These are phyloP conservation scores for Chelonus formosanus DNA, from an alignment of 2,888 invertebrate genomes.

Conservation along the genomic window DNA sequence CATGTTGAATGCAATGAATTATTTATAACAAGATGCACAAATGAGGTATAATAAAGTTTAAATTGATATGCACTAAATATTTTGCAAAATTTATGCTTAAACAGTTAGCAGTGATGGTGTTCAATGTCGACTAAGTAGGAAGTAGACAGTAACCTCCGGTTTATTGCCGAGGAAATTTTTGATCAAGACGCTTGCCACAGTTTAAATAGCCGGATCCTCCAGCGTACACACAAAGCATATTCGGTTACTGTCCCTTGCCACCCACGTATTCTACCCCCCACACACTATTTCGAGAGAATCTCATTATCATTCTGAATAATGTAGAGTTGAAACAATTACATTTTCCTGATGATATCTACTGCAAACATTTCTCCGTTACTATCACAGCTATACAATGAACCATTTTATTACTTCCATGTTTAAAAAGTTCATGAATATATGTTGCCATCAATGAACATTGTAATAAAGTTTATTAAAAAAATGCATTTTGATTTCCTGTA, in stretches of 20 bases:
- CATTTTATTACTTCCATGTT: too few species aligned
- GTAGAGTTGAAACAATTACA: slow-evolving; percentile 1
- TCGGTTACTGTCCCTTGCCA: slow-evolving; percentile 37
- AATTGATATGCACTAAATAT: neutral
- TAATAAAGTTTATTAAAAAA: too few species aligned
- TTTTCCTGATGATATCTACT: neutral
- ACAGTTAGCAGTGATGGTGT: slow-evolving; percentile 23
- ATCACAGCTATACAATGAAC: too few species aligned
- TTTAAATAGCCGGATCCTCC: slow-evolving; percentile 45
- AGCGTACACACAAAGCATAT: slow-evolving; percentile 34
- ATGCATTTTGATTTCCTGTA: too few species aligned
- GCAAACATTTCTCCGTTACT: too few species aligned
- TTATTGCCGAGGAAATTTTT: slow-evolving; percentile 54
- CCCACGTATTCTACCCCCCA: slow-evolving; percentile 38
- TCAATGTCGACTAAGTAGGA: slow-evolving; percentile 54
- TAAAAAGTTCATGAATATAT: too few species aligned
- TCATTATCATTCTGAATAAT: slow-evolving; percentile 14
- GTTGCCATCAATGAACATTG: too few species aligned
- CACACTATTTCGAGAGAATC: slow-evolving; percentile 13
- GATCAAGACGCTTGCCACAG: slow-evolving; percentile 52
- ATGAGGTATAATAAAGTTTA: too few species aligned
- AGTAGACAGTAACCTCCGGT: slow-evolving; percentile 51
- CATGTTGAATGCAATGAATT: too few species aligned
- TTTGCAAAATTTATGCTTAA: slow-evolving; percentile 6
- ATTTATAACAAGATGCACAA: too few species aligned